Base-by-base conservation (phyloP, 2,797 vertebrate genomes). In the Megaceryle alcyon region DNA sequence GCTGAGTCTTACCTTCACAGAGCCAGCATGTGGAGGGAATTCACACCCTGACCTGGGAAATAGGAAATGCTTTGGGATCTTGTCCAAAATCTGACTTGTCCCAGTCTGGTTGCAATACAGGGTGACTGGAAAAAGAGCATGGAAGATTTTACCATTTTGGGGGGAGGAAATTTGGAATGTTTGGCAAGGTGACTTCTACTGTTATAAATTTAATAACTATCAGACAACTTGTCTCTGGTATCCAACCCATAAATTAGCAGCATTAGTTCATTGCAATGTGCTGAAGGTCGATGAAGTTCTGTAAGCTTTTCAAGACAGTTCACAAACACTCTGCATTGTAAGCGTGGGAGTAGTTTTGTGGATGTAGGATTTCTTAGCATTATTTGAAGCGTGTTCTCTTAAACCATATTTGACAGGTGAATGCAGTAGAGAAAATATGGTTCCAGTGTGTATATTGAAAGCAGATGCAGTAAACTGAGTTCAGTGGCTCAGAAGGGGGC, bases 401-500 rank as follows among this genome's bases (percentile, higher is more conserved):
- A 94, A 96, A 94, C 89, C 57, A 21, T 51, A 53, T 73, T 61
- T 95, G 96, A 94, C 96, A 95, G 81, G 91, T 85, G 94, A 90
- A 92, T 54, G 75, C 91, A 80, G n/a, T 2, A 63, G 64, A 88
- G 88, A 90, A 90, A 93, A 95, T 90, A 59, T 53, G 64, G 64
- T 93, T 92, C 37, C 76, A 82, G 78, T 10, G 56, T 64, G 68
- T 49, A 22, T 90, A 94, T 86, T 88, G 95, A 90, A 92, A 90
- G 88, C 88, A 94, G 96, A 82, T 77, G 92, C 92, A 90, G 83
- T 65, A 93, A 92, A 66, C 73, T 2, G 51, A 76, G 73, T 76
- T 92, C 83, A 66, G 8, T 60, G 83, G 88, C 95, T 94, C 93
- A 76, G 54, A 70, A 83, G 66, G 78, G 61, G 83, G 51, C 51